Evolutionary conservation across 1,140 invertebrate species (phyloP).

Genomic region (Ephestia elutella): DNA sequence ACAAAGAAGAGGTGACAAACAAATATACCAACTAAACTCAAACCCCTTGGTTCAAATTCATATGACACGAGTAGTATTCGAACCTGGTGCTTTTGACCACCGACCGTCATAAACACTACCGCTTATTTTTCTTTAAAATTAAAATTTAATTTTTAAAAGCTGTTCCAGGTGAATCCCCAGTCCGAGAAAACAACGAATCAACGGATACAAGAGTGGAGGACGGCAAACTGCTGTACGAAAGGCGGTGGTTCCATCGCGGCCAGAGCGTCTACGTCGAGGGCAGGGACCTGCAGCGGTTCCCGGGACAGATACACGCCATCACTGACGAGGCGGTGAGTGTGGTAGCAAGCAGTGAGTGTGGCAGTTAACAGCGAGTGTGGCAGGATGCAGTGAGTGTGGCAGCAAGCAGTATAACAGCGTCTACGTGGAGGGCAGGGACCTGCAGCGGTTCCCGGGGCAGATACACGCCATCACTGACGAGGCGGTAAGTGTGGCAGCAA

Average conservation of each 20-base stretch:
- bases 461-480: slow-evolving; percentile 93
- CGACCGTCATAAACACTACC: too few relatives aligned
- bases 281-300: slow-evolving; percentile 86
- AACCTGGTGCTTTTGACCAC: too few relatives aligned
- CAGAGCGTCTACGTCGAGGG: slow-evolving; percentile 94
- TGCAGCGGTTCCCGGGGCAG: slow-evolving; percentile 86
- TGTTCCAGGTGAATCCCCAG: slow-evolving; percentile 66
- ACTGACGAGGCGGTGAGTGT: slow-evolving; percentile 87
- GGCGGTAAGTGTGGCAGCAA: slow-evolving; percentile 79
- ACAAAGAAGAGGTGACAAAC: too few relatives aligned
- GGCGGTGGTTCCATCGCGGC: slow-evolving; percentile 95
- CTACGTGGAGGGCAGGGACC: slow-evolving; percentile 91
- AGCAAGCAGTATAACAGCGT: too few relatives aligned
- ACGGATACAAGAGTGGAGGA: slow-evolving; percentile 93
- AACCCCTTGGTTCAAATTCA: too few relatives aligned
- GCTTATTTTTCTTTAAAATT: too few relatives aligned
- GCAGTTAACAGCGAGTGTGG: too few relatives aligned
- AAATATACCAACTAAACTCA: too few relatives aligned
- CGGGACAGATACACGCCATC: slow-evolving; percentile 91
- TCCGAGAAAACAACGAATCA: slow-evolving; percentile 65
- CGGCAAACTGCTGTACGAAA: slow-evolving; percentile 94
- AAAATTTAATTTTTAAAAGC: not conserved
- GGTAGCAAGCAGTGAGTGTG: too few relatives aligned
- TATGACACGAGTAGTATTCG: too few relatives aligned
- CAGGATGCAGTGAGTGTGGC: too few relatives aligned